phyloP scores from a whole-genome alignment of 37 sponge, comb jelly and placozoan genomes.

The Ianthella basta region DNA sequence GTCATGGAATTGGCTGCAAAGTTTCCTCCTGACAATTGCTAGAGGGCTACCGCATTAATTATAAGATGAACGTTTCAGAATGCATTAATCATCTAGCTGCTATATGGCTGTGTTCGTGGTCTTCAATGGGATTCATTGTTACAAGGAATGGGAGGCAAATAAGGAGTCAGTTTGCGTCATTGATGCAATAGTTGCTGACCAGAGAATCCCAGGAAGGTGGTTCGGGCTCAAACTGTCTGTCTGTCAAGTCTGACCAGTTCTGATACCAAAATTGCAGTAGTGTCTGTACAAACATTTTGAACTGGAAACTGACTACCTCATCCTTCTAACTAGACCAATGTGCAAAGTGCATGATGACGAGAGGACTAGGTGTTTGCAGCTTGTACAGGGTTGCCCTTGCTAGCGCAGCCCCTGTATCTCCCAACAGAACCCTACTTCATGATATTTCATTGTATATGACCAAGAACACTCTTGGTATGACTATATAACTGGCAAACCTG shows the following conservation, averaged over 20 bases:
- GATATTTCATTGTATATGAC: no score
- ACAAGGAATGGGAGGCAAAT: slow-evolving; percentile 32
- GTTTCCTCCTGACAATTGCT: not conserved
- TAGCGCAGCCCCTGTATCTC: no score
- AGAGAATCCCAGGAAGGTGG: slow-evolving; percentile 28
- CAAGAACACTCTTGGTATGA: no score
- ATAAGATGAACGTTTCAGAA: no score
- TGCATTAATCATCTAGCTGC: no score
- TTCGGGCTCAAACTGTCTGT: slow-evolving; percentile 69
- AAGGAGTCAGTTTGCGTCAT: slow-evolving; percentile 54
- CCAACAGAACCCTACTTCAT: no score
- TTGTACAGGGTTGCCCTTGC: no score
- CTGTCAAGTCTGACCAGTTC: slow-evolving; percentile 40
- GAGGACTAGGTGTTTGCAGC: no score
- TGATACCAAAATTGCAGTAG: slow-evolving; percentile 56
- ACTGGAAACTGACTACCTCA: slow-evolving; percentile 69
- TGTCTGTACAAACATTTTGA: slow-evolving; percentile 64
- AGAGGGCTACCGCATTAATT: slow-evolving; percentile 68
- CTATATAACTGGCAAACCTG: no score
- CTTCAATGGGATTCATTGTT: slow-evolving; percentile 64
- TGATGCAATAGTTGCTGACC: slow-evolving; percentile 50
- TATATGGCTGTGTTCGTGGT: slow-evolving; percentile 74
- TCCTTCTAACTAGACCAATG: no score
- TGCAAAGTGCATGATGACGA: no score
- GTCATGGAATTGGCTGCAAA: no score